Evolutionary conservation across 2,888 invertebrate genomes (phyloP).

Genomic region (Drosophila tripunctata): DNA sequence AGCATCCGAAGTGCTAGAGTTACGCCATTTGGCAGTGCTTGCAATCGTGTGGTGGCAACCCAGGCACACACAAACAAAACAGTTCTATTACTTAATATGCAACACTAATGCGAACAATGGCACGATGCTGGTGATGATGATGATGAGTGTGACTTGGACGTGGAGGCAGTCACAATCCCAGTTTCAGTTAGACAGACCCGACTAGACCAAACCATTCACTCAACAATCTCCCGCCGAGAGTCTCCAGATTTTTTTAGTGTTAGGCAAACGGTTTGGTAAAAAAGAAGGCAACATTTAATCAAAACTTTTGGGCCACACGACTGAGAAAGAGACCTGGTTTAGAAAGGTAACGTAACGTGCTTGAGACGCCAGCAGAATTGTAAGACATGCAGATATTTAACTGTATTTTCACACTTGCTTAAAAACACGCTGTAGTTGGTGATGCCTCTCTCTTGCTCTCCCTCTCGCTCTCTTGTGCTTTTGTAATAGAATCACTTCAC

Average conservation of each 20-base stretch:
- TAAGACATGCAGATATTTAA: constrained; percentile 3
- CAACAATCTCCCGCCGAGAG: constrained; percentile 23
- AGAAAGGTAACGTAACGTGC: constrained; percentile 56
- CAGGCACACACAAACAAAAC: constrained; percentile 62
- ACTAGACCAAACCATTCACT: constrained; percentile 40
- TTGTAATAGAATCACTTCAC: constrained; percentile 17
- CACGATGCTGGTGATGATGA: constrained; percentile 17
- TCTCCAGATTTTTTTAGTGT: constrained; percentile 13
- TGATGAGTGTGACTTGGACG: constrained; percentile 12
- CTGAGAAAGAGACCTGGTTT: constrained; percentile 49
- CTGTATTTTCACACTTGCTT: constrained; percentile 57
- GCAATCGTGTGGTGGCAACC: constrained; percentile 25
- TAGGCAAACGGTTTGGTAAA: constrained; percentile 5
- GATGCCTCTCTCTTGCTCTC: constrained; percentile 4
- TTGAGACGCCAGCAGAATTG: not conserved
- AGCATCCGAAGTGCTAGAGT: constrained; percentile 44
- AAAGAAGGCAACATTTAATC: constrained; percentile 62
- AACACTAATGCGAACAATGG: constrained; percentile 73
- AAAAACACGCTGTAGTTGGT: too few relatives aligned
- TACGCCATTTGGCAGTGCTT: constrained; percentile 54
- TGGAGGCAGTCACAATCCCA: constrained; percentile 25
- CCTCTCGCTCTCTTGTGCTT: not conserved
- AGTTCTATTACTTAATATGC: constrained; percentile 79
- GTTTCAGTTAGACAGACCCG: not conserved
- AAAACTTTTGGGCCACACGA: constrained; percentile 60